These are phyloP conservation scores for Gadus macrocephalus DNA, from an alignment of 2,113 vertebrate species.

Conservation along the genomic window DNA sequence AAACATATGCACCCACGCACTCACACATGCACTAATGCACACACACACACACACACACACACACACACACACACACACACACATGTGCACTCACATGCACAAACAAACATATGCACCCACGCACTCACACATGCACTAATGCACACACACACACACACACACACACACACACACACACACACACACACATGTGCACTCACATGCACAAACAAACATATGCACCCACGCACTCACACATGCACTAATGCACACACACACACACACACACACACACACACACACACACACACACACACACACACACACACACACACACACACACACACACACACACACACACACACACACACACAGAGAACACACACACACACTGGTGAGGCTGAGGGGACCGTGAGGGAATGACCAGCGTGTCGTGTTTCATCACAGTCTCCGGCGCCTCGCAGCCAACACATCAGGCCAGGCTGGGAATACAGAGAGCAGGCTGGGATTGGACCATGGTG, in stretches of 20 bases:
- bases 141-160: conserved; percentile 5
- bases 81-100: too few relatives aligned
- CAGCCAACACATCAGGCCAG: conserved; percentile 29
- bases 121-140: not conserved
- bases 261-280: conserved; percentile 3
- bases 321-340: conserved; percentile 14
- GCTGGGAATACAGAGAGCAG: conserved; percentile 33
- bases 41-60: too few relatives aligned
- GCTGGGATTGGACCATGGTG: conserved; percentile 31
- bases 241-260: conserved; percentile 2
- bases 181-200: not conserved
- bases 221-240: not conserved
- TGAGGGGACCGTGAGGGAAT: conserved; percentile 20
- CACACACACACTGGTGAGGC: conserved; percentile 15
- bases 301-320: conserved; percentile 6
- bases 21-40: too few relatives aligned
- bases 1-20: not conserved
- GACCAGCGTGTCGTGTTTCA: conserved; percentile 44
- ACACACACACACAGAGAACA: conserved; percentile 9
- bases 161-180: conserved; percentile 7
- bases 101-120: not conserved
- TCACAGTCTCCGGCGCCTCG: conserved; percentile 7
- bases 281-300: not conserved
- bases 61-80: too few relatives aligned
- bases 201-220: not conserved